Evolutionary conservation across 2,113 vertebrate species (phyloP), one percentile per base, ranked within the genome.

Genomic region (Rallus limicola): DNA sequence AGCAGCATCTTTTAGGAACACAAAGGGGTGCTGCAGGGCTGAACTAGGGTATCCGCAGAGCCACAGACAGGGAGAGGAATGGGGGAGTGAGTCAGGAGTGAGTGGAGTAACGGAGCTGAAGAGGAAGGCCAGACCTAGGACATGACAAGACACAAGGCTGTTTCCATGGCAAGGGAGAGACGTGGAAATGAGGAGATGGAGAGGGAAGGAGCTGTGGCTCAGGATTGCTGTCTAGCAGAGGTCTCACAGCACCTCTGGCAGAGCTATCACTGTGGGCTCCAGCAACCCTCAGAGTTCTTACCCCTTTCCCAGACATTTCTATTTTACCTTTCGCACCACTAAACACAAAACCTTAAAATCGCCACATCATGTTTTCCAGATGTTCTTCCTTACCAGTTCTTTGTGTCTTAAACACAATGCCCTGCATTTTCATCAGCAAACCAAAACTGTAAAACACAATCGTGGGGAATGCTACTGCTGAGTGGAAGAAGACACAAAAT

Each of bases 351-450:
- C 31, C 21, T 38, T 84, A 83, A 78, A 93, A 79, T 62, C 0
- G 4, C 28, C 20, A 8, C 17, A 44, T 16, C 23, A 68, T 18
- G 24, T 72, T 89, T 72, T 75, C 62, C 83, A 76, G 88, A 72
- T 75, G 63, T 9, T 69, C 40, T 90, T 60, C 46, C 60, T 71
- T 87, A 95, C 81, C 83, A 84, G 26, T 40, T 82, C 33, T 48
- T 90, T 72, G 16, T 58, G 28, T 10, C 3, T 85, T 65, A 84
- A 90, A 92, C 64, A 40, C 25, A 75, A 31, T 7, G 3, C 48
- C 38, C 44, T 84, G 62, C 25, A 46, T 82, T 93, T 82, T 63
- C 77, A 97, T 55, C 78, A 89, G 55, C 63, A 82, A 85, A 92
- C 38, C 59, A 74, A 77, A 86, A 89, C 50, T 33, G 59, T 62